Evolutionary conservation across 2,888 invertebrate genomes (phyloP), one percentile per base, ranked within the genome.

Genomic region (Drosophila histrio): DNA sequence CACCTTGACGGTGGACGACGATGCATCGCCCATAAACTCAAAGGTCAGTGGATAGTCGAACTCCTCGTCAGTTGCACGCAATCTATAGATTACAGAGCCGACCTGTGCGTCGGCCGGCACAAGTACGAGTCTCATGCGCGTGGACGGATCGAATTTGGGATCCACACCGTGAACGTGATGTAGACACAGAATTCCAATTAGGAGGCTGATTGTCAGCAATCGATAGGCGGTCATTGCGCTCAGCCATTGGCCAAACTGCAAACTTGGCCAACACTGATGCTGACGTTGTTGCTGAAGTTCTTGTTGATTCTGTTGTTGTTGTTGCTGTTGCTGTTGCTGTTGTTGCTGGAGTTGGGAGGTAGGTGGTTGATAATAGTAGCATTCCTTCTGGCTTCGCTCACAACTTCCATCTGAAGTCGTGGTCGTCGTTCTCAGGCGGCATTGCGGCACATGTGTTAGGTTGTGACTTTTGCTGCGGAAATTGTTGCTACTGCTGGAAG

Each of bases 1-100:
- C 72, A 97, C 93, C 79, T 95, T 94, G 73, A 97, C 95, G 88
- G 96, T 94, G 61, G 96, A 94, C 70, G 95, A 94, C 79, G 96
- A 94, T 88, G 95, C 94, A 91, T 94, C 94, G 94, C 95, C 95
- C 74, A 95, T 94, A 75, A 96, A 94, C 86, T 96, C 95, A 92
- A 97, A 97, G 78, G 94, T 93, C 82, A 97, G 92, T 62, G 97
- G 97, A 92, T 96, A 97, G 92, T 97, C 96, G 91, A 96, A 96
- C 92, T 96, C 96, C 63, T 96, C 95, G 91, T 97, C 97, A 79
- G 96, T 96, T 70, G 97, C 97, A 89, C 97, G 94, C 83, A 97
- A 94, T 86, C 97, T 94, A 93, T 97, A 97, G 92, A 98, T 95
- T 90, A 97, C 95, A 58, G 96, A 95, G 84, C 96, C 96, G 83